Percentiles rank a stretch among this genome's conserved stretches.
These are phyloP conservation scores for Alosa alosa DNA, from an alignment of 2,113 vertebrate genomes.

Conservation along the genomic window DNA sequence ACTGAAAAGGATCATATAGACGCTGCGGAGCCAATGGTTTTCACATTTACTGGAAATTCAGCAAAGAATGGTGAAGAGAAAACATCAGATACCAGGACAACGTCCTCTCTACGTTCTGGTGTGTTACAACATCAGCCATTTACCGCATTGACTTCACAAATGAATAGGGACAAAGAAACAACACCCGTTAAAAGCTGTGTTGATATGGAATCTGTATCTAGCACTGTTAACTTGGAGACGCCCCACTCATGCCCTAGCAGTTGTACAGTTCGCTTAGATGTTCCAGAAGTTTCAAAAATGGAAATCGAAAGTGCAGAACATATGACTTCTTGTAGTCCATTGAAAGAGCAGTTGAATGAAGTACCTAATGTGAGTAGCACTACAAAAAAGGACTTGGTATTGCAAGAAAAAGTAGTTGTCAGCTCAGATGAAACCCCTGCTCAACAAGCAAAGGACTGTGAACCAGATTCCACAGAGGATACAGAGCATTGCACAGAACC, in stretches of 20 bases:
- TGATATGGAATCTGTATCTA: conserved; percentile 61
- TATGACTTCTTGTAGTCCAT: conserved; percentile 20
- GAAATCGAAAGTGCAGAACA: conserved; percentile 24
- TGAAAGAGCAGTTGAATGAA: conserved; percentile 25
- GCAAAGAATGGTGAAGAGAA: background rate
- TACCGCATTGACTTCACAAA: background rate
- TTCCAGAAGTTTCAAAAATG: background rate
- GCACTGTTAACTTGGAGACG: conserved; percentile 57
- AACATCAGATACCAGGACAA: background rate
- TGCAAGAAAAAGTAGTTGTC: background rate
- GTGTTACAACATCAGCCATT: background rate
- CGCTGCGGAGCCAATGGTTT: background rate
- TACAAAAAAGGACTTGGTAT: conserved; percentile 35
- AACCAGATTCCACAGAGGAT: conserved; percentile 51
- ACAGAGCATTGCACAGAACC: conserved; percentile 36
- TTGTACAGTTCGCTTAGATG: conserved; percentile 38
- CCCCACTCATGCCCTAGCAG: conserved; percentile 51
- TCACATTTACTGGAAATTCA: background rate
- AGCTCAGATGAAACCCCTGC: conserved; percentile 34
- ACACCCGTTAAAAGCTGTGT: conserved; percentile 10
- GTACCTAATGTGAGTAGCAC: conserved; percentile 59
- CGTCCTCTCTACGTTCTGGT: background rate
- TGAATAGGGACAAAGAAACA: background rate
- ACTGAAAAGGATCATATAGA: background rate
- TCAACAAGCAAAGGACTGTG: conserved; percentile 47